Evolutionary conservation across 2,888 invertebrate genomes (phyloP).

Genomic region (Itoplectis maculator): DNA sequence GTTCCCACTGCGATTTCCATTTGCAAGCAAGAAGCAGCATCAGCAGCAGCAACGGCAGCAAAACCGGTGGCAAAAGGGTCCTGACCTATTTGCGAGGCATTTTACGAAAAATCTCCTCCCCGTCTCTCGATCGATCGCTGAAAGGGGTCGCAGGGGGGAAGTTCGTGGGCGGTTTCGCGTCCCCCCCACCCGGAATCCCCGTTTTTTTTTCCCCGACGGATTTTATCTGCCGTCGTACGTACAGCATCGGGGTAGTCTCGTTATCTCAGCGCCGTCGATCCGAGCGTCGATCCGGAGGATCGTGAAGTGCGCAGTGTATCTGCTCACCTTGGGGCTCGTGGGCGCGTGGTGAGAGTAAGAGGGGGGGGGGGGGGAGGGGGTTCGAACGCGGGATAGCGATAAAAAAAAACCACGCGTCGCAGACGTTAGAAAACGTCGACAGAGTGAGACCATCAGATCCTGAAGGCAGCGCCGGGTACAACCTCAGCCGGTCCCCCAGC

Average conservation of each 20-base stretch:
- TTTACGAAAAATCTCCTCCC: slow-evolving; percentile 32
- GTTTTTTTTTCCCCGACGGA: slow-evolving; percentile 8
- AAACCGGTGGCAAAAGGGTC: not conserved
- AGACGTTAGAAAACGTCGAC: slow-evolving; percentile 6
- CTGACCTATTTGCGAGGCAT: slow-evolving; percentile 18
- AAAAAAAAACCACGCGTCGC: slow-evolving; percentile 20
- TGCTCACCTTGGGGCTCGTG: slow-evolving; percentile 40
- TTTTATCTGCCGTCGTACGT: slow-evolving; percentile 57
- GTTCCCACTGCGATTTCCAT: not conserved
- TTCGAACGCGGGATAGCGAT: slow-evolving; percentile 12
- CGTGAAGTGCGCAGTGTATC: slow-evolving; percentile 50
- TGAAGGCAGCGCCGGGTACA: slow-evolving; percentile 12
- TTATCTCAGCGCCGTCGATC: slow-evolving; percentile 61
- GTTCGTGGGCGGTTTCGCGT: no score
- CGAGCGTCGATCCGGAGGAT: slow-evolving; percentile 57
- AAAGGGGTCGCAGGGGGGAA: slow-evolving; percentile 50
- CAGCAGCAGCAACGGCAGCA: not conserved
- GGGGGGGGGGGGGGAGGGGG: no score
- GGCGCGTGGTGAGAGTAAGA: no score
- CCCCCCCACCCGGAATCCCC: slow-evolving; percentile 14
- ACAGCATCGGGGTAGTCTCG: slow-evolving; percentile 52
- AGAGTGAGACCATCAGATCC: slow-evolving; percentile 30
- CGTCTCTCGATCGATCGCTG: slow-evolving; percentile 52
- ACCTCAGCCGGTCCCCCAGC: slow-evolving; percentile 10
- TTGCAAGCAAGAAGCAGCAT: not conserved